A percentile compares a stretch with the other conserved stretches of the same genome.
Conservation (phyloP, 2,113 vertebrate species). For the Pelmatolapia mariae region DNA sequence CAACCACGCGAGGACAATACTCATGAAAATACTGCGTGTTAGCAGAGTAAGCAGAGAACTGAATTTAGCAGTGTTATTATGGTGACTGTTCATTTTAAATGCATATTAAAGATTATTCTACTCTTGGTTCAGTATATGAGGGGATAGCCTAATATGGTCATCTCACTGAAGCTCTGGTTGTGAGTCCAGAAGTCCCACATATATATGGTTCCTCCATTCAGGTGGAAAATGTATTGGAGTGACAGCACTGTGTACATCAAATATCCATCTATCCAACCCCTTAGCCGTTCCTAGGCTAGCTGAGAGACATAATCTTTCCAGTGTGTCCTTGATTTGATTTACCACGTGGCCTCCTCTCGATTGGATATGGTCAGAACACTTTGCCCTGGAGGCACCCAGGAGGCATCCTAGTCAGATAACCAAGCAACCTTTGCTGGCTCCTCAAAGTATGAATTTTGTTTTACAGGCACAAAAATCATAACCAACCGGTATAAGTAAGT, state of each 20-base stretch:
- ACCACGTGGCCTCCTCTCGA: neutral
- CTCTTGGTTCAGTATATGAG: neutral
- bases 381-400: neutral
- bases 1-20: neutral
- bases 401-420: neutral
- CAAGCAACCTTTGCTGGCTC: neutral
- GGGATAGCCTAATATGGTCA: neutral
- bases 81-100: neutral
- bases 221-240: neutral
- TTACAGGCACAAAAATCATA: neutral
- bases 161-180: neutral
- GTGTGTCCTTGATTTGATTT: neutral
- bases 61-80: neutral
- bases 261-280: neutral
- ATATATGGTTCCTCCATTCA: neutral
- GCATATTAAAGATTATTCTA: neutral
- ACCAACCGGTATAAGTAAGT: too few species aligned
- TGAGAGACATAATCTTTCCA: neutral
- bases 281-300: neutral
- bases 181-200: neutral
- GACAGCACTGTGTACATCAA: neutral
- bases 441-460: neutral
- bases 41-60: neutral
- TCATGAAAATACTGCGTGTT: neutral
- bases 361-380: neutral